Conservation (phyloP, 2,888 invertebrate species). For the Eustalomyia histrio region DNA sequence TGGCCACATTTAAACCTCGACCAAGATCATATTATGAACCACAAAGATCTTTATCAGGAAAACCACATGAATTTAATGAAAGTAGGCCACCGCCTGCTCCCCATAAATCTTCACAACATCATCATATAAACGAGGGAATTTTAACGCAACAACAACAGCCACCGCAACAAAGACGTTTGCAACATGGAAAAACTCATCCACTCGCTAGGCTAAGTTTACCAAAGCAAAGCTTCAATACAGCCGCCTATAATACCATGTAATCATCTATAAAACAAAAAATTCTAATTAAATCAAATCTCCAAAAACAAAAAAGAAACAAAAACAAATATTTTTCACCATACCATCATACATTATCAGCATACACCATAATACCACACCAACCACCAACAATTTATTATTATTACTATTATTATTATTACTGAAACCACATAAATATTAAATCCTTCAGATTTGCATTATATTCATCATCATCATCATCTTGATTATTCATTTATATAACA, state of each 20-base stretch:
- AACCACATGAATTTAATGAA: slow-evolving; percentile 75
- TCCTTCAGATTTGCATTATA: slow-evolving; percentile 40
- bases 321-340: slow-evolving; percentile 54
- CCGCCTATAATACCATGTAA: slow-evolving; percentile 94
- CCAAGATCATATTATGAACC: slow-evolving; percentile 78
- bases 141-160: slow-evolving; percentile 80
- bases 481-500: neutral
- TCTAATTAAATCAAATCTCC: slow-evolving; percentile 61
- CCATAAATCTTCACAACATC: slow-evolving; percentile 48
- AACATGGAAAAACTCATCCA: slow-evolving; percentile 95
- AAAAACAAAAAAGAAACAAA: slow-evolving; percentile 62
- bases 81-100: slow-evolving; percentile 80
- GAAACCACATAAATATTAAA: slow-evolving; percentile 54
- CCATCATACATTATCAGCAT: neutral
- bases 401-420: slow-evolving; percentile 47
- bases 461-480: slow-evolving; percentile 24
- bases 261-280: slow-evolving; percentile 66
- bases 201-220: slow-evolving; percentile 90
- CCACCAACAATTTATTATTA: slow-evolving; percentile 54
- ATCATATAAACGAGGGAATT: slow-evolving; percentile 70
- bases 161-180: slow-evolving; percentile 85
- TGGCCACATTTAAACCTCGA: slow-evolving; percentile 70
- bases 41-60: slow-evolving; percentile 67
- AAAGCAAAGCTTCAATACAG: slow-evolving; percentile 87
- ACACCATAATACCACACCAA: slow-evolving; percentile 45